Evolutionary conservation across 2,113 vertebrate genomes (phyloP), one percentile per base, ranked within the genome.

Genomic region (Cyphotilapia sp.): DNA sequence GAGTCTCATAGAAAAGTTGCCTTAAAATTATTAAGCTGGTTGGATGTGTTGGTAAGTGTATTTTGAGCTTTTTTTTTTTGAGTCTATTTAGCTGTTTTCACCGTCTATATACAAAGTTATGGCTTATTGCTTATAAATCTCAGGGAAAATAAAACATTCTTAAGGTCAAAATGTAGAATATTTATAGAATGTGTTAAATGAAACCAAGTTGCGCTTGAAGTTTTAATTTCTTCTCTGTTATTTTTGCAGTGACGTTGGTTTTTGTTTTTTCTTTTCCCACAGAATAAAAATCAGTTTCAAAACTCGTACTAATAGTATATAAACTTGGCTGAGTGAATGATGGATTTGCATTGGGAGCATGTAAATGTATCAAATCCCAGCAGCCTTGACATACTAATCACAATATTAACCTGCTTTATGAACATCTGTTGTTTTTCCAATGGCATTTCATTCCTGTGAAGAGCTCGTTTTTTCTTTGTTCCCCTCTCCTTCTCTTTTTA

Each of bases 361-460:
- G 1, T n/a, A 53, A 83, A 69, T 22, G 47, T 35, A 24, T 82
- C 24, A 9, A 61, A 66, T 29, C 42, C 33, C 24, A 24, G 11
- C 22, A 47, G 71, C 47, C 40, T 47, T 80, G 14, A 54, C 4
- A 27, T 29, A 66, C 12, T 4, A 59, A 53, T 85, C 47, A 71
- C 12, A n/a, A 7, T 53, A 76, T 49, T 22, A 53, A 38, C n/a
- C 40, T 80, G 56, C 24, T 78, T 87, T 42, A 45, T 13, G 12
- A 82, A 69, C 84, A 80, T n/a, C 66, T 49, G 80, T 80, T 85
- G 51, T 87, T 89, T 83, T 87, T 63, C 38, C 9, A 42, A 56
- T 38, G 29, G 53, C 38, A 49, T 13, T 31, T 82, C 4, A 4
- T 59, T 51, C 7, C 51, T 80, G 51, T 29, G 31, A 45, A 49